A percentile compares a stretch with the other conserved stretches of the same genome.
Conservation (phyloP, 37 sponge, comb jelly and placozoan genomes). For the Mnemiopsis leidyi region DNA sequence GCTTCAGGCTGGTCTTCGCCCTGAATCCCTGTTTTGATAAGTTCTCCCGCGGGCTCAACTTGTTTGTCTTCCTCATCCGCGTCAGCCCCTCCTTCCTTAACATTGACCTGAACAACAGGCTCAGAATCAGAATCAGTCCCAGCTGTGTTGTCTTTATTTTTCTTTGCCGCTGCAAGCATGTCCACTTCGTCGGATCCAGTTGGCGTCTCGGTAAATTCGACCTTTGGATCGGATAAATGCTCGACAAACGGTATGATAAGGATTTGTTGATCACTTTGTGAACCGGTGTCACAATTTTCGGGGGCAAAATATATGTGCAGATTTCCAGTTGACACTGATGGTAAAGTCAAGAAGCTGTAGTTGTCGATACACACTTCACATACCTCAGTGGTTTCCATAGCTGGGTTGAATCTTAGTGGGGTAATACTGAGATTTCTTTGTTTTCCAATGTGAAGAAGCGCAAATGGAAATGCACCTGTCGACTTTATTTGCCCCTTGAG, state of each 20-base stretch:
- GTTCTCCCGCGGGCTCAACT: too few relatives aligned
- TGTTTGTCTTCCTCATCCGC: too few relatives aligned
- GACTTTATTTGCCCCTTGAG: not conserved
- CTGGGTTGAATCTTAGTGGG: not conserved
- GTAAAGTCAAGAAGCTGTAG: not conserved
- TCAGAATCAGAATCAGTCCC: too few relatives aligned
- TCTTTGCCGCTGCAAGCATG: too few relatives aligned
- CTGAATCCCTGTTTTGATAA: too few relatives aligned
- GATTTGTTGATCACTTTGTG: not conserved
- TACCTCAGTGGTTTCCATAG: not conserved
- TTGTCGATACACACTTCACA: not conserved
- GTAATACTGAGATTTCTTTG: not conserved
- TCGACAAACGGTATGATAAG: not conserved
- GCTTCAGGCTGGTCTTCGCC: too few relatives aligned
- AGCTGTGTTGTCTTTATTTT: too few relatives aligned
- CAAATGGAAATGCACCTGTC: not conserved
- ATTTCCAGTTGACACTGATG: not conserved
- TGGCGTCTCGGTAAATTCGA: too few relatives aligned
- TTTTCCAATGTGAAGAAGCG: not conserved
- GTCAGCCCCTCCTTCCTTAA: too few relatives aligned
- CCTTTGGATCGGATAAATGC: not conserved
- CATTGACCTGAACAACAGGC: too few relatives aligned
- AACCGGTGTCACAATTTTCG: not conserved
- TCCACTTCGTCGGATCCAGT: too few relatives aligned
- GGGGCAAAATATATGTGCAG: not conserved